Percentiles rank a stretch among this genome's conserved stretches.
Evolutionary conservation across 2,113 vertebrate species (phyloP).

Genomic region (Barnardius zonarius): DNA sequence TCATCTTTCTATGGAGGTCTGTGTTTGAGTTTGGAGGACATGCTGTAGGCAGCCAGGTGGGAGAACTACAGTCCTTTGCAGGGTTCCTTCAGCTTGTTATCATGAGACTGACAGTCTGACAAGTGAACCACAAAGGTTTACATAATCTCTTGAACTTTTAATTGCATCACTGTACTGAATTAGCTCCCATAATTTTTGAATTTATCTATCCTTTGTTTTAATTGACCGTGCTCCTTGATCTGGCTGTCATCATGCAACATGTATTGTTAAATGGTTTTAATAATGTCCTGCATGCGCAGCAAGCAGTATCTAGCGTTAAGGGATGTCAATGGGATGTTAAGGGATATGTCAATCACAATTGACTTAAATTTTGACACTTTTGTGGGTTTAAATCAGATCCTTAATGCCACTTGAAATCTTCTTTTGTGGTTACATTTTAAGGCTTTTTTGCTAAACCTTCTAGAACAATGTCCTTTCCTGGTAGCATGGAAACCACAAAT

Average conservation of each 20-base stretch:
- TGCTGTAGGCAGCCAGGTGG: neutral
- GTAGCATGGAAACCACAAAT: conserved; percentile 17
- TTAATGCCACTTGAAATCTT: conserved; percentile 40
- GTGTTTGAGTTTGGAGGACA: neutral
- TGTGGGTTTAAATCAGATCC: conserved; percentile 50
- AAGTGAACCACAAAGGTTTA: neutral
- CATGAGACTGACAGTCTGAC: neutral
- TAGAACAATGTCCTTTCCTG: conserved; percentile 61
- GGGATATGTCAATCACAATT: conserved; percentile 14
- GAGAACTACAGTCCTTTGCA: neutral
- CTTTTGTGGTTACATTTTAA: conserved; percentile 48
- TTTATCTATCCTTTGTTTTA: conserved; percentile 41
- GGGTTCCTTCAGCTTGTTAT: neutral
- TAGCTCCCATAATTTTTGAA: conserved; percentile 33
- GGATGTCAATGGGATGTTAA: neutral
- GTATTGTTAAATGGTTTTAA: conserved; percentile 33
- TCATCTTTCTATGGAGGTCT: neutral
- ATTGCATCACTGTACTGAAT: conserved; percentile 55
- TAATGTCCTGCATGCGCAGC: neutral
- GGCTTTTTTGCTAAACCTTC: conserved; percentile 52
- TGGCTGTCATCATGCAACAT: conserved; percentile 51
- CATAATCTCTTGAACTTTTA: conserved; percentile 23
- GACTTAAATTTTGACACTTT: conserved; percentile 39
- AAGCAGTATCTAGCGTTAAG: conserved; percentile 14
- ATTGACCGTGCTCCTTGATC: conserved; percentile 51